These are phyloP conservation scores for Ceyx margarethae DNA, from an alignment of 2,113 vertebrate genomes.

Conservation along the genomic window DNA sequence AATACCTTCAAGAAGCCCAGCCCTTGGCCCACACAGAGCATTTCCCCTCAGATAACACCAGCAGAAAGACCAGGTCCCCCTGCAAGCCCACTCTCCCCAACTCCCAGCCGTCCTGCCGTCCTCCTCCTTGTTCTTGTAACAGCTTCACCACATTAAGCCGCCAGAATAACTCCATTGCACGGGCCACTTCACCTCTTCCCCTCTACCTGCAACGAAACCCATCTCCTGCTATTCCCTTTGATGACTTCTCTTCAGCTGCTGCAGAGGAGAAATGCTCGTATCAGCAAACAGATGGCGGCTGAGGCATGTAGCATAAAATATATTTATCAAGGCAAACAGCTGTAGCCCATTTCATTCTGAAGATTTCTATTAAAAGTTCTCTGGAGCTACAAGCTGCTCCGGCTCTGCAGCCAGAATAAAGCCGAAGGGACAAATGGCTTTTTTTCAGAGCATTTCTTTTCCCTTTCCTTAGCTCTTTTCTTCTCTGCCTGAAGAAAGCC, in stretches of 20 bases:
- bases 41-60: neutral
- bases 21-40: neutral
- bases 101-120: neutral
- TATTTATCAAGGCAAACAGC: constrained; percentile 86
- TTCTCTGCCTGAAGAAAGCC: neutral
- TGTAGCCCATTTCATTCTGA: constrained; percentile 79
- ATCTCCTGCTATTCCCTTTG: constrained; percentile 65
- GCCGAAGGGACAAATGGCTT: constrained; percentile 53
- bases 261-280: constrained; percentile 74
- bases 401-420: constrained; percentile 61
- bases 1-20: neutral
- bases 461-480: neutral
- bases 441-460: neutral
- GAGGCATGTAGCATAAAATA: constrained; percentile 82
- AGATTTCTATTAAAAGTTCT: constrained; percentile 84
- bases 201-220: constrained; percentile 60
- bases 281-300: constrained; percentile 84
- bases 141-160: neutral
- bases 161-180: neutral
- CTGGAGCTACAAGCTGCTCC: constrained; percentile 72
- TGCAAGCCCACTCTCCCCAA: neutral
- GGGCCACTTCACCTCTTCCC: constrained; percentile 21
- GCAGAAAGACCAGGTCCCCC: neutral
- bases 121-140: neutral
- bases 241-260: constrained; percentile 74